Evolutionary conservation across 2,113 vertebrate genomes (phyloP), one percentile per base, ranked within the genome.

Genomic region (Oenanthe oenanthe): DNA sequence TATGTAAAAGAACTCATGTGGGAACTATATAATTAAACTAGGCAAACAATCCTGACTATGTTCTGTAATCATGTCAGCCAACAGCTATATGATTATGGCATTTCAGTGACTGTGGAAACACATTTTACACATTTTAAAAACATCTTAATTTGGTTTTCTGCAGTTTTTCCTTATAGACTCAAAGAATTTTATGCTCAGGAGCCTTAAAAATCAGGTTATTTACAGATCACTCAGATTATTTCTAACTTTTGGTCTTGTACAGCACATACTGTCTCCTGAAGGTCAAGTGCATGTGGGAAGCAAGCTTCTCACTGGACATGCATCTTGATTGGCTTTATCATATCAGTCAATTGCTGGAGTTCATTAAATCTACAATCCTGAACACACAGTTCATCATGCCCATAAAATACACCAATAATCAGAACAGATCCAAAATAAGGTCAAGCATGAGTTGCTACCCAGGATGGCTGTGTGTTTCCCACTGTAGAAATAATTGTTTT

Each of bases 1-100:
- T 88, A 74, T 97, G 76, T 81, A 67, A 82, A 95, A 81, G 76
- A 93, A 77, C 29, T 90, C 85, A 86, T 40, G 71, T 86, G 83
- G 80, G 89, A 89, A 45, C 79, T 67, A 67, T 71, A 53, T 74
- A 84, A 86, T 95, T 84, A 92, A 67, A 93, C 66, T 71, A 92
- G 48, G 72, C 53, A 95, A 91, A 84, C 76, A 84, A 56, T 93
- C 43, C 73, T 91, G 38, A 60, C 47, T 91, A 34, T 82, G 42
- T 71, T 86, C 85, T 96, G n/a, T 86, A 95, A 89, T 88, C 58
- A 76, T 36, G 48, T 92, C 65, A 92, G 36, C 15, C 76, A 86
- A 78, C 36, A 89, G 40, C 61, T 92, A 40, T 71, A 74, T 29
- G 76, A 86, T 83, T 81, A 92, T 77, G n/a, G 21, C 32, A 72